Base-by-base conservation (phyloP, 2,113 vertebrate genomes). In the Brienomyrus brachyistius region DNA sequence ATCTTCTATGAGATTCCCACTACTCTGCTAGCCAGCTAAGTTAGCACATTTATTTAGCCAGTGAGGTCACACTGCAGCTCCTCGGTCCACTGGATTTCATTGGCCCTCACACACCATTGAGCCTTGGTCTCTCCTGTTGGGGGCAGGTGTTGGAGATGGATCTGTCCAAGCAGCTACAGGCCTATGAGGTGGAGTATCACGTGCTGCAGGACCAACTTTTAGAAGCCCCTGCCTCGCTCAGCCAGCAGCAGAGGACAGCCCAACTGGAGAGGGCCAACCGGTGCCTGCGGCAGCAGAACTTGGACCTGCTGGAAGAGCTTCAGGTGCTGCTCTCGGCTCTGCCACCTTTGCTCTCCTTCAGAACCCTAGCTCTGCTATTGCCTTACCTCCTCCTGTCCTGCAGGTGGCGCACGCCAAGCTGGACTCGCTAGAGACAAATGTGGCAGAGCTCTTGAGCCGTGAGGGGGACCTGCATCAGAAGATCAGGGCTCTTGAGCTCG, bases 161-260 rank as follows among this genome's bases (percentile, higher is more conserved):
- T 91, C 95, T 99, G 88, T 97, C 97, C 92, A 99, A 98, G 90
- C 98, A 99, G 93, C 95, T 99, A 56, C 98, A 99, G 91, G 98
- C 98, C 70, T 99, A 99, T 27, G 98, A 99, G 94, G 98, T 99
- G 59, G 98, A 99, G 91, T 99, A 99, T 93, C 97, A 98, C 0
- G 98, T 99, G 88, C 95, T 99, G 93, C 98, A 99, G 92, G 98
- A 99, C 91, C 98, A 99, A 90, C 94, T 98, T 91, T 95, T 97
- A 50, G 98, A 98, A 92, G 97, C 97, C 0, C 97, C 98, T 5
- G 92, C 94, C 31, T 95, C 95, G 21, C 96, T 99, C 90, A 98
- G 96, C 94, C 97, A 98, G 92, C 98, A 97, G 87, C 97, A 99
- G 94, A 97, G 98, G 92, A 96, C 97, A 80, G 97, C 97, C 84